Evolutionary conservation across 2,113 vertebrate genomes (phyloP), one percentile per base, ranked within the genome.

Genomic region (Chauna torquata): DNA sequence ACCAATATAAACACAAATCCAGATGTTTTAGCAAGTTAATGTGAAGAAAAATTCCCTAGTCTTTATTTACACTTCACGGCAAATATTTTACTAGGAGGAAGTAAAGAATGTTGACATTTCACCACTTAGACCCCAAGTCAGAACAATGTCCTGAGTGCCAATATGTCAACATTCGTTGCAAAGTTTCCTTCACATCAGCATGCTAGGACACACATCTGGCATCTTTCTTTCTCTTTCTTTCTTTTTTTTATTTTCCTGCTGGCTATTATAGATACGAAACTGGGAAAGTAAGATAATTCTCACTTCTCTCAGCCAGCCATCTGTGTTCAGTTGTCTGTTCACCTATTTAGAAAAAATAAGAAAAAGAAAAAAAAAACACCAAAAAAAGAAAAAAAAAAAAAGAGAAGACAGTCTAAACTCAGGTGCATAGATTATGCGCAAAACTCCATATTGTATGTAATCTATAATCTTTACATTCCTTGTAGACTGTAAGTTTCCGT

Each of bases 81-180:
- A 98, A 98, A 97, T 97, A 97, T 97, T 98, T 98, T 97, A 82
- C 82, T 74, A 92, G 87, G 62, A 96, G 76, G 92, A 97, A 95
- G 71, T 94, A 84, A 94, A 91, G 94, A 97, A 97, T 97, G 96
- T 97, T 97, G 95, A 97, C 94, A 93, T 97, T 96, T 81, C 83
- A 92, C 65, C 61, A 95, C 94, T 91, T 94, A 95, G 75, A 86
- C 45, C 45, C 71, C 34, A 92, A 52, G 96, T 83, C 84, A 96
- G 94, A 96, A 95, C 92, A 96, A 92, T 42, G 81, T 82, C 88
- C 81, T 90, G 50, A 92, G 65, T 84, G 74, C 83, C 82, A 94
- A 94, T 96, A 96, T 82, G 68, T 94, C 86, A 97, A 85, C 71
- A 91, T 94, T 93, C 71, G 12, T 62, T 47, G 22, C 27, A 81